Evolutionary conservation across 2,113 vertebrate genomes (phyloP).

Genomic region (Micronisus gabar): DNA sequence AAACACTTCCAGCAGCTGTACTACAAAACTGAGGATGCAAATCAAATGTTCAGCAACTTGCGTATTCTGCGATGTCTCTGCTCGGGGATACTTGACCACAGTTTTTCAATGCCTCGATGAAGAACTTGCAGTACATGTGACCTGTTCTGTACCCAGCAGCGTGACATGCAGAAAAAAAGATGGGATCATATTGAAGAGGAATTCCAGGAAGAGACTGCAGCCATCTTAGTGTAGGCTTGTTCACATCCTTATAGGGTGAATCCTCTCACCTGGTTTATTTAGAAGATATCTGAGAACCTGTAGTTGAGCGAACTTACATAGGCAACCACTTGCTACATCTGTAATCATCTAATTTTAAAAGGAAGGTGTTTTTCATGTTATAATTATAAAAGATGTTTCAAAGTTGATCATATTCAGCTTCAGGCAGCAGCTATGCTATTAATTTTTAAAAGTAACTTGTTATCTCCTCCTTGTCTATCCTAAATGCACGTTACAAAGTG

Average conservation of each 20-base stretch:
- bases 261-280: background rate
- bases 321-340: background rate
- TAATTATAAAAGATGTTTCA: background rate
- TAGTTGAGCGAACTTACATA: background rate
- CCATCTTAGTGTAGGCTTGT: background rate
- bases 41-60: background rate
- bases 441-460: background rate
- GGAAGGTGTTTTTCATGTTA: background rate
- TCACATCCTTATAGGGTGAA: background rate
- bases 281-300: background rate
- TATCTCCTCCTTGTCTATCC: background rate
- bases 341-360: background rate
- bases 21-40: background rate
- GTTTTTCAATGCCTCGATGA: background rate
- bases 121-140: background rate
- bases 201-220: background rate
- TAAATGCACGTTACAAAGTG: background rate
- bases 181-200: background rate
- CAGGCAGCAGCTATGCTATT: background rate
- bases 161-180: background rate
- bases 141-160: background rate
- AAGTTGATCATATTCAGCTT: background rate
- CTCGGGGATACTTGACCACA: fast-evolving
- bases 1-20: background rate
- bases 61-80: background rate